A percentile compares a stretch with the other conserved stretches of the same genome.
Evolutionary conservation across 1,140 invertebrate genomes (phyloP).

Genomic region (Drosophila tristis): DNA sequence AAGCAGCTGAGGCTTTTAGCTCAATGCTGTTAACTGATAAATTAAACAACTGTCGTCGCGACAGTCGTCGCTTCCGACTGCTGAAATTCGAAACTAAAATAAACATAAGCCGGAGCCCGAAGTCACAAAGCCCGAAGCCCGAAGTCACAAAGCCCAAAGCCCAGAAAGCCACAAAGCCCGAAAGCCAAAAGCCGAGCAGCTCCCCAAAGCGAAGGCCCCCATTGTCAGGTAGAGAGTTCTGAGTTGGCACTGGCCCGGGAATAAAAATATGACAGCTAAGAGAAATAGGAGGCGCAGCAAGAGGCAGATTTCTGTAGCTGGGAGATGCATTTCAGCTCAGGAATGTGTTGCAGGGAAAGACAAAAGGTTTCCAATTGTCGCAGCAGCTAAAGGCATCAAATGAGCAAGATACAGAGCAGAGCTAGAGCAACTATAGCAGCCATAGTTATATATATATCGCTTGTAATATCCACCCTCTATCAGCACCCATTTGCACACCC

Average conservation of each 20-base stretch:
- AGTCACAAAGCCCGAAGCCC: neutral
- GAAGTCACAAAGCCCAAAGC: neutral
- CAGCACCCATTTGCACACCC: too few relatives aligned
- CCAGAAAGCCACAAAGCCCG: too few relatives aligned
- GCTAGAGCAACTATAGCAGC: too few relatives aligned
- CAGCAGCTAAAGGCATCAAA: too few relatives aligned
- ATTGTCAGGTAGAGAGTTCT: constrained; percentile 30
- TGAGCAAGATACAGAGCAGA: too few relatives aligned
- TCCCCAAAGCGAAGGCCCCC: constrained; percentile 17
- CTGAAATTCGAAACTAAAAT: constrained; percentile 50
- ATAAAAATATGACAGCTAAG: constrained; percentile 14
- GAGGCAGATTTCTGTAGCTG: too few relatives aligned
- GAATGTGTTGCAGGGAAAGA: too few relatives aligned
- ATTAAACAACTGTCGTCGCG: constrained; percentile 67
- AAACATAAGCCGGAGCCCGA: constrained; percentile 21
- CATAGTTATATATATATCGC: too few relatives aligned
- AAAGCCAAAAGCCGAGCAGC: neutral
- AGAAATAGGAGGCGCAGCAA: constrained; percentile 11
- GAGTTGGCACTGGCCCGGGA: too few relatives aligned
- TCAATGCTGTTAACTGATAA: constrained; percentile 72
- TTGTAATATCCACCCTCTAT: too few relatives aligned
- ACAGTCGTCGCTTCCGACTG: constrained; percentile 21
- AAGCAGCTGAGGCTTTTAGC: constrained; percentile 44
- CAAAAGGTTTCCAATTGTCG: too few relatives aligned
- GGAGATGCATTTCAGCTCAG: too few relatives aligned